phyloP scores from a whole-genome alignment of 2,888 invertebrate genomes.

The Tipula confusa region DNA sequence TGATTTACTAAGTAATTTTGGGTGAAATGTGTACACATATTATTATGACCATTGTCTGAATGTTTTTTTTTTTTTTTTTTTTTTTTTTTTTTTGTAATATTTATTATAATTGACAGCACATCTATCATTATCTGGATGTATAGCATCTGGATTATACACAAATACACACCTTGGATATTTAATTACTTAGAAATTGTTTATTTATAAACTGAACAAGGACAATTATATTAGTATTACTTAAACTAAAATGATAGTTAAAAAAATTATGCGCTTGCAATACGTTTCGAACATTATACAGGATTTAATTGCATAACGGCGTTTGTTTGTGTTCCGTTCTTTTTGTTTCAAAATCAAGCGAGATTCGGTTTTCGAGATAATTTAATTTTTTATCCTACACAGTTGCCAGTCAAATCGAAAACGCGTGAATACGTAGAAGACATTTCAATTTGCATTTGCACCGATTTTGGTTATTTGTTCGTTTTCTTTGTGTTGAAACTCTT shows the following conservation, averaged over 20 bases:
- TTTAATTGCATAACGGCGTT: background rate
- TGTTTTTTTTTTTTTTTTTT: too few relatives aligned
- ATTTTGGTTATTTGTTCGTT: too few relatives aligned
- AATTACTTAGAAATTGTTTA: background rate
- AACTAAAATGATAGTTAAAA: background rate
- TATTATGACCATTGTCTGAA: background rate
- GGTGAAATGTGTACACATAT: background rate
- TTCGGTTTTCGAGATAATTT: too few relatives aligned
- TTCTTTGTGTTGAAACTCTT: too few relatives aligned
- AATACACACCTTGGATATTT: background rate
- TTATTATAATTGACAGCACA: background rate
- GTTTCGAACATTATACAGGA: background rate
- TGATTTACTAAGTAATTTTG: background rate
- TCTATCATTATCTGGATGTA: background rate
- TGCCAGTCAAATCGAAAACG: too few relatives aligned
- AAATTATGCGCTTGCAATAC: background rate
- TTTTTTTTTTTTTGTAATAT: background rate
- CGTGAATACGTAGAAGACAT: too few relatives aligned
- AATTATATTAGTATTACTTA: background rate
- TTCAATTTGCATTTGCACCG: too few relatives aligned
- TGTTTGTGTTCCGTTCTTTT: too few relatives aligned
- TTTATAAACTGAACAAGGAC: background rate
- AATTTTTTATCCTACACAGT: too few relatives aligned
- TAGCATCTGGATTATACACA: background rate
- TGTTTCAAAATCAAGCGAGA: too few relatives aligned